Evolutionary conservation across 2,113 vertebrate genomes (phyloP), one percentile per base, ranked within the genome.

Genomic region (Brachyhypopomus occidentalis): DNA sequence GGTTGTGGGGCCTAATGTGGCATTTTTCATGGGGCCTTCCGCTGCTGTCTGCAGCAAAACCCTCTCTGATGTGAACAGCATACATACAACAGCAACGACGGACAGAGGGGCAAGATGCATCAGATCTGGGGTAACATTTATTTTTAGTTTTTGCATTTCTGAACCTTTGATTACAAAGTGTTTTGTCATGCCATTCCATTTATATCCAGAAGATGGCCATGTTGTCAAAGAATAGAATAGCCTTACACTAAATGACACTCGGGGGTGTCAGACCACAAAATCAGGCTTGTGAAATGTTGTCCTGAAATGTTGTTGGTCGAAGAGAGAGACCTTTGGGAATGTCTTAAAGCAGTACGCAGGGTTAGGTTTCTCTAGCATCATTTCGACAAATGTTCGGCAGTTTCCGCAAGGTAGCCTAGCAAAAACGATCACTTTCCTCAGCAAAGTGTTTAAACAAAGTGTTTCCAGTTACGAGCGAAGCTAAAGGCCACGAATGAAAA

Each of bases 121-220:
- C 30, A 30, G 30, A 30, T 30, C 3, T 30, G 30, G 30, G 30
- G 30, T 30, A 30, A 30, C 1, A 30, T 30, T 23, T 1, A 30
- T 66, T 30, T 11, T 14, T 2, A 41, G 5, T 41, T 41, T 41
- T 9, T 52, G 2, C 9, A 14, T 52, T 52, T 52, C 12, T 52
- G 45, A 52, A 52, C 45, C 11, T 52, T 14, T 52, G 12, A 52
- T 14, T 52, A 52, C 9, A 14, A 52, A 0, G 30, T 3, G 27
- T 7, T 3, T 41, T 11, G n/a, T 27, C 25, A 8, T 58, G 60
- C n/a, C 20, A 75, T 81, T 58, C 11, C 12, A 5, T n/a, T 56
- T 14, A 16, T 75, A 34, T 41, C 79, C 72, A 81, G 79, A 58
- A 81, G 79, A 59, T 75, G 79, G 62, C 45, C 7, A 27, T 30